Percentiles rank a stretch among this genome's conserved stretches.
Conservation (phyloP, 2,113 vertebrate species). For the Phainopepla nitens region DNA sequence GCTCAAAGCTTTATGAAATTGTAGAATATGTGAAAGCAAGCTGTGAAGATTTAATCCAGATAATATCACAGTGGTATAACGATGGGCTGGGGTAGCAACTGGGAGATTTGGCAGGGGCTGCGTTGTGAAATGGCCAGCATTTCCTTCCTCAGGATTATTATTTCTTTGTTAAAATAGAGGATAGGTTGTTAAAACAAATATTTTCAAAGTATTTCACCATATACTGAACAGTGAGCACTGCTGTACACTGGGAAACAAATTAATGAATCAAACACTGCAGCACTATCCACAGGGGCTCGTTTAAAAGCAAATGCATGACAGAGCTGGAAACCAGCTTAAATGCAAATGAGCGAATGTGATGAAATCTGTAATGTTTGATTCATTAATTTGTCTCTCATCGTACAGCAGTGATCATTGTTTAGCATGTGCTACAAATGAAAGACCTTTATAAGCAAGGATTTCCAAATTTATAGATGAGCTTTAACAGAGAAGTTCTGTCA, state of each 20-base stretch:
- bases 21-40: constrained; percentile 58
- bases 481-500: neutral
- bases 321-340: constrained; percentile 60
- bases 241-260: constrained; percentile 54
- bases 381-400: constrained; percentile 59
- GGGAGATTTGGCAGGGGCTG: constrained; percentile 42
- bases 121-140: neutral
- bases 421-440: constrained; percentile 37
- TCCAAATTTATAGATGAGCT: neutral
- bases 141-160: neutral
- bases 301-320: constrained; percentile 65
- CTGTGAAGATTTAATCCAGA: constrained; percentile 67
- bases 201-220: constrained; percentile 11
- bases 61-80: constrained; percentile 62
- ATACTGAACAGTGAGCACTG: constrained; percentile 45
- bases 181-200: constrained; percentile 43
- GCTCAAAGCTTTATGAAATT: constrained; percentile 54
- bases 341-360: constrained; percentile 53
- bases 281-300: constrained; percentile 60
- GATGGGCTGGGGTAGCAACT: constrained; percentile 54
- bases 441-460: neutral
- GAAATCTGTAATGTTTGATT: constrained; percentile 67
- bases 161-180: constrained; percentile 31
- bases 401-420: constrained; percentile 60
- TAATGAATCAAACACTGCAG: constrained; percentile 61